phyloP scores from a whole-genome alignment of 1,140 invertebrate species.

The Heliconius hermathena region DNA sequence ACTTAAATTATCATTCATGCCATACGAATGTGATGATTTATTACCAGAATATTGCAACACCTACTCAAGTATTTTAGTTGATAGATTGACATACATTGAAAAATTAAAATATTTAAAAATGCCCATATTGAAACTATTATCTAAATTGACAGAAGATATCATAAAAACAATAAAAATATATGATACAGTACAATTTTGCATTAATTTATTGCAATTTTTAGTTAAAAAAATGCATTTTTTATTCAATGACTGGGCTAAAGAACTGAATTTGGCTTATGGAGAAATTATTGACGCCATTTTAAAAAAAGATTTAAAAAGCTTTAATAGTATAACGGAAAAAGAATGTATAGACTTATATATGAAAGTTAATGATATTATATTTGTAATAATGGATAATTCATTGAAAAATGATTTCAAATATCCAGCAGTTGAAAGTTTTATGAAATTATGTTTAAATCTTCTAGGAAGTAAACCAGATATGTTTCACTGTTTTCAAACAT shows the following conservation, averaged over 20 bases:
- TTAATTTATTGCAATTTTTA: conserved; percentile 53
- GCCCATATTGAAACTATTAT: conserved; percentile 54
- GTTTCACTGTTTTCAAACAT: conserved; percentile 60
- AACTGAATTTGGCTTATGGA: conserved; percentile 47
- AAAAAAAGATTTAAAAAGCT: conserved; percentile 45
- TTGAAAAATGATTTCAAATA: conserved; percentile 49
- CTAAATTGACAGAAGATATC: conserved; percentile 59
- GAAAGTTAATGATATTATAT: conserved; percentile 63
- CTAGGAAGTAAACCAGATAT: conserved; percentile 51
- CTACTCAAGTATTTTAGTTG: conserved; percentile 64
- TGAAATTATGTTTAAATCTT: conserved; percentile 44
- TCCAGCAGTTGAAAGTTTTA: conserved; percentile 43
- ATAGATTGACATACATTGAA: conserved; percentile 63
- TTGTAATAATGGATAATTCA: conserved; percentile 59
- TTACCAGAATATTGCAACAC: conserved; percentile 63
- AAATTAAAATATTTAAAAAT: conserved; percentile 55
- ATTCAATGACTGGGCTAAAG: conserved; percentile 47
- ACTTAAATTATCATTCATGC: conserved; percentile 68
- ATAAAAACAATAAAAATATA: conserved; percentile 59
- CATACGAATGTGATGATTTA: conserved; percentile 56
- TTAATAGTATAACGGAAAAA: conserved; percentile 52
- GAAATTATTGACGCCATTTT: conserved; percentile 55
- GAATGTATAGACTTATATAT: conserved; percentile 53
- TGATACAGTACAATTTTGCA: conserved; percentile 56
- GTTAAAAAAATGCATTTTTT: conserved; percentile 63